Percentiles rank a stretch among this genome's conserved stretches.
Evolutionary conservation across 2,888 invertebrate species (phyloP).

Genomic region (Deroplatys truncata): DNA sequence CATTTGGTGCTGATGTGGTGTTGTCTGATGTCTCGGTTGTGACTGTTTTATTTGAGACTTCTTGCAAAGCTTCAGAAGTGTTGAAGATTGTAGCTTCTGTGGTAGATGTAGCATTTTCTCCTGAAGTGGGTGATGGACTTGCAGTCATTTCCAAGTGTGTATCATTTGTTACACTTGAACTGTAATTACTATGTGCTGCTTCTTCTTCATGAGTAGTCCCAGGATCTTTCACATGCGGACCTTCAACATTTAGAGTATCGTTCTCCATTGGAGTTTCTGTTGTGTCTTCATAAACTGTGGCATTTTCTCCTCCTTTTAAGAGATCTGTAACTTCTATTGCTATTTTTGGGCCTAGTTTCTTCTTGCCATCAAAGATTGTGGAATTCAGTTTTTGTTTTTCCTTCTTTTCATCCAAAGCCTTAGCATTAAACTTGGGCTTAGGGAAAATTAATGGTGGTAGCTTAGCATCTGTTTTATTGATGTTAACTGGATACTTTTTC

Average conservation of each 20-base stretch:
- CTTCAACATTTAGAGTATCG: neutral
- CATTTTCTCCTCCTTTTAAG: neutral
- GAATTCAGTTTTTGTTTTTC: neutral
- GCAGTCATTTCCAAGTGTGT: too few relatives aligned
- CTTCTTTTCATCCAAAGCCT: neutral
- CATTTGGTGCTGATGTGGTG: neutral
- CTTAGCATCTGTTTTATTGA: neutral
- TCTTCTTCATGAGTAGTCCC: slow-evolving; percentile 10
- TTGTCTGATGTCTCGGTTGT: neutral
- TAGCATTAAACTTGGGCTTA: neutral
- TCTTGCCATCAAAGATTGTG: neutral
- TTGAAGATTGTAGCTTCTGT: neutral
- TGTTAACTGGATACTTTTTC: too few relatives aligned
- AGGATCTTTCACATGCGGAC: neutral
- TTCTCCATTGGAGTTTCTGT: slow-evolving; percentile 1
- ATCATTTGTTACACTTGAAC: neutral
- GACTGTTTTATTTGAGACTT: neutral
- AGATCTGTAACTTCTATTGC: neutral
- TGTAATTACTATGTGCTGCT: neutral
- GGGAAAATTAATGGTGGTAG: neutral
- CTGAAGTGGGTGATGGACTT: neutral
- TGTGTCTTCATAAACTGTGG: slow-evolving; percentile 8
- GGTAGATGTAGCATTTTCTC: neutral
- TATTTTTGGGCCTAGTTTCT: neutral
- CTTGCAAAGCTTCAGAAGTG: neutral